phyloP scores from a whole-genome alignment of 23 tunicate species.

The Trididemnum clinides region DNA sequence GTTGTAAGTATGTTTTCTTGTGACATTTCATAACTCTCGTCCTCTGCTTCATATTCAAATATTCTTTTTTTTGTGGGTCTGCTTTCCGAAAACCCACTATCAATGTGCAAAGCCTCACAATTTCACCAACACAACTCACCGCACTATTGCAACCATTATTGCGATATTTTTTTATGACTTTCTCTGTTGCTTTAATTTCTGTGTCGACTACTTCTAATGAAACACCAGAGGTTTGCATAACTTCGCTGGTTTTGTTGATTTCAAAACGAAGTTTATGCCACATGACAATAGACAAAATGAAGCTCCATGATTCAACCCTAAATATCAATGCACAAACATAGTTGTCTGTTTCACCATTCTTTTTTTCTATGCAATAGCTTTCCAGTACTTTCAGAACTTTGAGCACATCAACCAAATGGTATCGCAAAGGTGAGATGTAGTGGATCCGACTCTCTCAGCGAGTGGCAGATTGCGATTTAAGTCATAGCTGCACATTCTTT shows the following conservation, averaged over 20 bases:
- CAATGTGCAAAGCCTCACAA: too few species aligned
- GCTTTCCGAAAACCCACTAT: too few species aligned
- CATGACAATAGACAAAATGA: background rate
- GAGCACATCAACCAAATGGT: background rate
- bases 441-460: background rate
- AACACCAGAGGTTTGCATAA: background rate
- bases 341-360: background rate
- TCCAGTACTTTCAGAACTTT: background rate
- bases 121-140: background rate
- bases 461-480: background rate
- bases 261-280: background rate
- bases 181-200: background rate
- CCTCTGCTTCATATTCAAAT: too few species aligned
- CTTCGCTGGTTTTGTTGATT: background rate
- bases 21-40: too few species aligned
- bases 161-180: background rate
- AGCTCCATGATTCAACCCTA: too few species aligned
- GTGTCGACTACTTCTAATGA: background rate
- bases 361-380: background rate
- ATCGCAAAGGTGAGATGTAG: background rate
- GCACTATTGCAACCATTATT: background rate
- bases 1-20: too few species aligned
- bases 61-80: too few species aligned
- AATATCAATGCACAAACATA: background rate
- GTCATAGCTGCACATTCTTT: background rate